Conservation (phyloP, 2,113 vertebrate species). For the Hippocampus mohnikei region DNA sequence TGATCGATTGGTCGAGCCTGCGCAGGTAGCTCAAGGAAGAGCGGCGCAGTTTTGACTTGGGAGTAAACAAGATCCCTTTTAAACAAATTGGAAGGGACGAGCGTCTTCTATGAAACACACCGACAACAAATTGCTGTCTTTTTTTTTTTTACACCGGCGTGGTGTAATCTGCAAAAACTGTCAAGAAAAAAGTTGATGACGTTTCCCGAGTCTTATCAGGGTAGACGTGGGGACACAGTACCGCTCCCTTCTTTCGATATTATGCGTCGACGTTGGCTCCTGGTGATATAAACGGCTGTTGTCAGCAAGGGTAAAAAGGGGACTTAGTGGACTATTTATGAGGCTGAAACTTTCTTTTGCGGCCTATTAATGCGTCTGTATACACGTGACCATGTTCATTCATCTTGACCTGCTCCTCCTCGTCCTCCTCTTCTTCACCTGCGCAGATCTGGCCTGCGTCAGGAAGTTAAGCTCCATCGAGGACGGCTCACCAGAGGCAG, state of each 20-base stretch:
- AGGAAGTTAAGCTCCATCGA: slow-evolving; percentile 36
- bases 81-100: not conserved
- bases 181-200: not conserved
- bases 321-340: not conserved
- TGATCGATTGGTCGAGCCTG: slow-evolving; percentile 64
- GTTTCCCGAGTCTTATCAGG: slow-evolving; percentile 34
- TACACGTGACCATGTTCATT: slow-evolving; percentile 69
- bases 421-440: slow-evolving; percentile 63
- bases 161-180: not conserved
- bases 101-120: not conserved
- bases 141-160: not conserved
- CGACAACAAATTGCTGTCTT: not conserved
- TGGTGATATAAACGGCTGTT: slow-evolving; percentile 2
- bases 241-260: not conserved
- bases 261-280: slow-evolving; percentile 2
- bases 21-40: slow-evolving; percentile 51
- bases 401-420: slow-evolving; percentile 70
- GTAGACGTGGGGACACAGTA: slow-evolving; percentile 4
- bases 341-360: not conserved
- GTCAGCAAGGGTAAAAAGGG: not conserved
- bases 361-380: slow-evolving; percentile 51
- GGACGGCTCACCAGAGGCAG: slow-evolving; percentile 49
- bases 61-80: slow-evolving; percentile 39
- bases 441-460: slow-evolving; percentile 66
- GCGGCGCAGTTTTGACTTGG: slow-evolving; percentile 7